Base-by-base conservation (phyloP, 2,888 invertebrate genomes). In the Dynastes tityus region DNA sequence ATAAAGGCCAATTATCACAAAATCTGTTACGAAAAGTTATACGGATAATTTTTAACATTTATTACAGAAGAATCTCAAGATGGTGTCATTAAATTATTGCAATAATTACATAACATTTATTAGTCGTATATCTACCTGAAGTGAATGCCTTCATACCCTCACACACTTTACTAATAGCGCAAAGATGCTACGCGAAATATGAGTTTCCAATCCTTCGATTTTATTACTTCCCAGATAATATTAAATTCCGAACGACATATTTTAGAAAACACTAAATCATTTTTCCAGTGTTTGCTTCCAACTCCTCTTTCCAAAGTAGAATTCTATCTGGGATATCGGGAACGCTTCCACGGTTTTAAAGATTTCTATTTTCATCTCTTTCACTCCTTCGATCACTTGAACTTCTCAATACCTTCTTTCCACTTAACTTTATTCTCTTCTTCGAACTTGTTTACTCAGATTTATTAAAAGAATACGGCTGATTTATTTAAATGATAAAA, bases 401-500 rank as follows among this genome's bases (percentile, higher is more conserved):
- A 74, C 73, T 61, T 74, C 63, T 61, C 73, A 74, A 61, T 74
- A 27, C 49, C 45, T 58, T 37, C 61, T 29, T 27, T 45, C 49
- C 45, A 27, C 73, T 74, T 58, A 58, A 73, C 73, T 74, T 61
- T 22, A 74, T 22, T 58, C 58, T 61, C 55, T 11, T 55, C 73
- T 74, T 74, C 6, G 58, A 49, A 74, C 61, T 61, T 74, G 73
- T 74, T 74, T 61, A 74, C 61, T 53, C 68, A 40, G 55, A 67
- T 76, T 76, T 76, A 76, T 68, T 76, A 76, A 76, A 76, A 67
- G 67, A 76, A 76, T 67, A 76, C 67, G 58, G 61, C 29, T 67
- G 68, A 76, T 76, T 76, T 67, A 65, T 76, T 76, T 76, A 68
- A 80, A 76, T 79, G 74, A 76, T 81, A 80, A 78, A 77, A 79